These are phyloP conservation scores for Alligator mississippiensis DNA, from an alignment of 2,113 vertebrate genomes.

Conservation along the genomic window DNA sequence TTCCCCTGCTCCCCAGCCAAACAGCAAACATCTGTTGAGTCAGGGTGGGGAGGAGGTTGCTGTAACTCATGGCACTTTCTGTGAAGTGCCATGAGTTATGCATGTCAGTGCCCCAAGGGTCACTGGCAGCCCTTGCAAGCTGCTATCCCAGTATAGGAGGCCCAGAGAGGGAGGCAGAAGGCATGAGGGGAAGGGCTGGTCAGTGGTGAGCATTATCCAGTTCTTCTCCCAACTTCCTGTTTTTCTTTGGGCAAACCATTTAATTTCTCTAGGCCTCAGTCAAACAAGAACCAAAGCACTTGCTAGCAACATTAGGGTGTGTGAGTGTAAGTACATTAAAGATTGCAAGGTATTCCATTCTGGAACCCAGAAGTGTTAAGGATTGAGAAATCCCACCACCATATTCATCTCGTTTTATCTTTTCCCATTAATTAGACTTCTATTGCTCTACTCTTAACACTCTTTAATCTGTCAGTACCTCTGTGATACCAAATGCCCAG, in stretches of 20 bases:
- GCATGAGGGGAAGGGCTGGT: neutral
- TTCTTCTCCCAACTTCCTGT: too few species aligned
- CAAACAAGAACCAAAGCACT: neutral
- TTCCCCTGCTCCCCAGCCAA: too few species aligned
- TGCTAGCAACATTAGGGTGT: neutral
- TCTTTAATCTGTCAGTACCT: neutral
- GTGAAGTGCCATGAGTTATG: too few species aligned
- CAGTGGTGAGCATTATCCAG: neutral
- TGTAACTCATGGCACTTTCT: too few species aligned
- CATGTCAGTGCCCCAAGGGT: too few species aligned
- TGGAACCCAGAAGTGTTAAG: neutral
- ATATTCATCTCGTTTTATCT: slow-evolving; percentile 3
- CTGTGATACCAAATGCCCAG: neutral
- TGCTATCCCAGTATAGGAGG: neutral
- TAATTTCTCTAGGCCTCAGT: neutral
- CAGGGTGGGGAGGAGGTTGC: too few species aligned
- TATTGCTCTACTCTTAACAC: neutral
- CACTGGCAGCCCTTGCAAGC: neutral
- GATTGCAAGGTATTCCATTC: neutral
- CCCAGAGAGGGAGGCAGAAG: neutral
- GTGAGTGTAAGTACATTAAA: neutral
- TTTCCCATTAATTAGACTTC: slow-evolving; percentile 2
- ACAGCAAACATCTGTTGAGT: too few species aligned
- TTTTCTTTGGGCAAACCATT: neutral
- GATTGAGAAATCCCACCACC: neutral